Evolutionary conservation across 2,888 invertebrate genomes (phyloP), one percentile per base, ranked within the genome.

Genomic region (Stenolophus ochropezus): DNA sequence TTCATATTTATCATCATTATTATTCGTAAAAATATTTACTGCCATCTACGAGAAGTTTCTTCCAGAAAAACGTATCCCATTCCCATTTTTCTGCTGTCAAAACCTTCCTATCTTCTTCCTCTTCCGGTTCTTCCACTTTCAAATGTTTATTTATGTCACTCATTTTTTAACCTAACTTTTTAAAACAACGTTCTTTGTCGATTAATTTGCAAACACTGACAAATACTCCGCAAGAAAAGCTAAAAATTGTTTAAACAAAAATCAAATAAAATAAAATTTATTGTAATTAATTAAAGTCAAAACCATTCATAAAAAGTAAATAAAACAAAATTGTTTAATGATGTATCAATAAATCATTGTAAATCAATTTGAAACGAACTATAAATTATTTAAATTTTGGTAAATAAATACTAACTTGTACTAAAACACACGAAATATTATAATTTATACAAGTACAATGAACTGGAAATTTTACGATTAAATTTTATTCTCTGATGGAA

Each of bases 51-150:
- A 53, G 33, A n/a, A 11, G 74, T 65, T 8, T 81, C 74, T 75
- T 81, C 75, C 74, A 74, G 20, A 65, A 81, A 51, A 61, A 8
- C 5, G 27, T 75, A 23, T 81, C 81, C 81, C 81, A 81, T 5
- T 81, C 75, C 81, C 81, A 81, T 75, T 51, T 61, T 2, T 42
- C 53, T 5, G 49, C 6, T 5, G 81, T 8, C n/a, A 49, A 81
- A 14, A 47, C 5, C 14, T 51, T 56, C 33, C 8, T 58, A 16
- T 27, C 25, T 27, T 81, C 74, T 11, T 74, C 20, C 21, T 81
- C 81, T 33, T 81, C 81, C n/a, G 42, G 33, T 18, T 51, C 18
- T 81, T 81, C 81, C 18, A 56, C 21, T 21, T 20, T 56, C 56
- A 18, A 56, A 14, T 51, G 11, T 51, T 14, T 5, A 51, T 14